These are phyloP conservation scores for Glossophaga mutica DNA, from an alignment of 2,797 vertebrate species.

Conservation along the genomic window DNA sequence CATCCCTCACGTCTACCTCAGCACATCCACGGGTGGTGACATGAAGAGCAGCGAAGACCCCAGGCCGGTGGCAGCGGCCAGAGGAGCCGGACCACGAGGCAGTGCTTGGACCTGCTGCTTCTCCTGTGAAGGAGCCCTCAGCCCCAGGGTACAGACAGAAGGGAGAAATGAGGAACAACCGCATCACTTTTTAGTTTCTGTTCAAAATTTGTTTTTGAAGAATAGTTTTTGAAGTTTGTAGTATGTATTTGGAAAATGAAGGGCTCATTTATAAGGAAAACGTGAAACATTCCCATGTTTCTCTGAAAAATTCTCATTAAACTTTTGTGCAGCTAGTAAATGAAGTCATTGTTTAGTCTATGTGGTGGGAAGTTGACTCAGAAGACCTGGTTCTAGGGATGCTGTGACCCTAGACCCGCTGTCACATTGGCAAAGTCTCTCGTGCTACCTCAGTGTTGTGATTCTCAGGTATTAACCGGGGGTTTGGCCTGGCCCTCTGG, in stretches of 20 bases:
- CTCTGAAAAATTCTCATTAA: slow-evolving; percentile 53
- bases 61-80: no score
- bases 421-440: background rate
- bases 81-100: accelerated
- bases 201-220: background rate
- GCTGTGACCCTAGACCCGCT: background rate
- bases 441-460: background rate
- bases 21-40: accelerated
- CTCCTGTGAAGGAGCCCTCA: background rate
- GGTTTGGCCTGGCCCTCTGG: no score
- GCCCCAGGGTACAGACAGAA: background rate
- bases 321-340: slow-evolving; percentile 42
- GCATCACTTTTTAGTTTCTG: background rate
- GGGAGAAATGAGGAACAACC: background rate
- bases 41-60: background rate
- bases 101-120: background rate
- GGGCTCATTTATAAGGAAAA: slow-evolving; percentile 14
- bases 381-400: background rate
- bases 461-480: background rate
- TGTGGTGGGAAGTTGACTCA: background rate
- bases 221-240: background rate
- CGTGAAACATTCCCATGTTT: background rate
- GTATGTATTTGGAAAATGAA: slow-evolving; percentile 21
- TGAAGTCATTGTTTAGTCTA: slow-evolving; percentile 50
- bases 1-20: background rate